Base-by-base conservation (phyloP, 2,888 invertebrate genomes). In the Argyra leucocephala region DNA sequence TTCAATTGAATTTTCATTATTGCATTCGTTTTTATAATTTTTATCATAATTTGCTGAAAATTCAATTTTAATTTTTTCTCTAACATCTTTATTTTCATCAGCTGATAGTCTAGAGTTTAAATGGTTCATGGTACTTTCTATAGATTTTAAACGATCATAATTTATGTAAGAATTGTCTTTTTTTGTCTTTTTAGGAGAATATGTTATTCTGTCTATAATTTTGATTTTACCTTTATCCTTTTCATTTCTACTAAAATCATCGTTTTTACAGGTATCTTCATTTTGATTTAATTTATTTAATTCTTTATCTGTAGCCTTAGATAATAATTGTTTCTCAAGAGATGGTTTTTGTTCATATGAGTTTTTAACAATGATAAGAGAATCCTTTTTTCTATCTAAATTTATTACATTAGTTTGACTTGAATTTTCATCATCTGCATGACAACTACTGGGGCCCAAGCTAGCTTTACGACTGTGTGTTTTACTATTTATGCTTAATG, bases 11-110 rank as follows among this genome's bases (percentile, higher is more conserved):
- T 22, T 58, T 22, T 48, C 48, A 48, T 48, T n/a, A 48, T 18
- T 18, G 5, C 1, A 48, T 18, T 48, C 48, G 15, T 15, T 48
- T 48, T 48, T 48, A 18, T 18, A 12, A 3, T 9, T 48, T 48
- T 22, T 61, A 31, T n/a, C 21, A 61, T 61, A 61, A 61, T 61
- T 24, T n/a, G 6, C 26, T 7, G 26, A n/a, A 61, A 61, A 31
- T 31, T 61, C 31, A 10, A 61, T 61, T 61, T 61, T 61, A 23
- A 61, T 61, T 61, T 61, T 61, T n/a, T 31, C 23, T 59, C 23
- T 59, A n/a, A 4, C 15, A 23, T 48, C 48, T 48, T 59, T 59
- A 23, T 1, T 18, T 3, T 59, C 3, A 23, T 59, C 59, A 10
- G 15, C 3, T 23, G 23, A 23, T 23, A 18, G 9, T 22, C 5